Base-by-base conservation (phyloP, 2,797 vertebrate species). In the Chlorospingus semifuscus region DNA sequence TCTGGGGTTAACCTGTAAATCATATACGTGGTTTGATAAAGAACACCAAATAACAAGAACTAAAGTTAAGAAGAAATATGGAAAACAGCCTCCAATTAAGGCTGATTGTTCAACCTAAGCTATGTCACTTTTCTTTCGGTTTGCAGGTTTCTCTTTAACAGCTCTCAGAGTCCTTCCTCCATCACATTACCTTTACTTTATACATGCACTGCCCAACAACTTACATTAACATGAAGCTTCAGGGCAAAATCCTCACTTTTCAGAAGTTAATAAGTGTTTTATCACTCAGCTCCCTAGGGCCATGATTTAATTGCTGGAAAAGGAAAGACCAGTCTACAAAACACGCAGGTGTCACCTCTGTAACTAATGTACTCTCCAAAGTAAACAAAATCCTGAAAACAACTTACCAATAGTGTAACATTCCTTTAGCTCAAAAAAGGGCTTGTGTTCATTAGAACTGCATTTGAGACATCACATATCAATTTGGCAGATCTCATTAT, bases 401-500 rank as follows among this genome's bases (percentile, higher is more conserved):
- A 90, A 64, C 55, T 88, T 78, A 47, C 8, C 79, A 77, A 65
- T 81, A 90, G 84, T 64, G 70, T 70, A 86, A 44, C 50, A 83
- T 42, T 88, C 13, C 52, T 91, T 76, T 36, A 87, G 50, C 70
- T 90, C 77, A 94, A 41, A 90, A 82, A 79, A 90, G 50, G 42
- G 42, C 42, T 84, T 83, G 20, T 82, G 65, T 90, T 90, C 83
- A 87, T 93, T 89, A 93, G 90, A 94, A 66, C 10, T 87, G 59
- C 47, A 63, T 79, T 79, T 24, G 39, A 92, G 68, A 79, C 53
- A 89, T 59, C 78, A 82, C 74, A 94, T 89, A 82, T 89, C 87
- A 87, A 66, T 90, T 84, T 87, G 90, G 70, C 92, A 95, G 55
- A 82, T 76, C 92, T 93, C 86, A 79, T 94, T 93, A 94, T 77